Evolutionary conservation across 2,113 vertebrate genomes (phyloP).

Genomic region (Myocastor coypus): DNA sequence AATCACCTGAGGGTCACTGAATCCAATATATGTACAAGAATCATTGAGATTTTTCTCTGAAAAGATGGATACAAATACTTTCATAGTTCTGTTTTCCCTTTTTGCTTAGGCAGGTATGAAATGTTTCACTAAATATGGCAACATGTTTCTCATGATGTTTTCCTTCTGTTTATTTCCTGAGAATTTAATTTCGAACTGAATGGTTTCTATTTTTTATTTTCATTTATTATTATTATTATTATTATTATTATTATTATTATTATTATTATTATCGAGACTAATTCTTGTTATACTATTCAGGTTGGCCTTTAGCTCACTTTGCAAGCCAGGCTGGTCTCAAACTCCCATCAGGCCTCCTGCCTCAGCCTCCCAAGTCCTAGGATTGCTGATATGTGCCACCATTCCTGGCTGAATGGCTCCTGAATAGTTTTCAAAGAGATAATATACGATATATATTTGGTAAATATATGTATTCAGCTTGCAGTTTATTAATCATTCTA

Average conservation of each 20-base stretch:
- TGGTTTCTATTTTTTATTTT: too few relatives aligned
- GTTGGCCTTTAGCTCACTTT: too few relatives aligned
- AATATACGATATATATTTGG: constrained; percentile 8
- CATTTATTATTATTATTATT: too few relatives aligned
- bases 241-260: too few relatives aligned
- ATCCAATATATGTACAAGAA: constrained; percentile 19
- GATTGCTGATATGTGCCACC: too few relatives aligned
- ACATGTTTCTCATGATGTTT: constrained; percentile 22
- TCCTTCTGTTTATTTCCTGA: neutral
- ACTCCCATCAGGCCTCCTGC: too few relatives aligned
- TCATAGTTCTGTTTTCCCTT: constrained; percentile 57
- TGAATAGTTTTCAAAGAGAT: constrained; percentile 24
- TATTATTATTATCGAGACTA: too few relatives aligned
- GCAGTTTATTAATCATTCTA: constrained; percentile 10
- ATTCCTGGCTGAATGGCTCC: neutral
- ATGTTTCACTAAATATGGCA: neutral
- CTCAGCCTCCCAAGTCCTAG: too few relatives aligned
- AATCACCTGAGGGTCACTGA: constrained; percentile 54
- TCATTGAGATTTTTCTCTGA: constrained; percentile 67
- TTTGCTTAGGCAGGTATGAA: constrained; percentile 9
- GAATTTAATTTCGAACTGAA: neutral
- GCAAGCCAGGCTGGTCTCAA: too few relatives aligned
- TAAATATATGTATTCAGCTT: constrained; percentile 37
- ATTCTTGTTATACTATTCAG: too few relatives aligned
- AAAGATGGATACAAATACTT: constrained; percentile 56